Percentiles rank a stretch among this genome's conserved stretches.
These are phyloP conservation scores for Dryococelus australis DNA, from an alignment of 2,888 invertebrate species.

Conservation along the genomic window DNA sequence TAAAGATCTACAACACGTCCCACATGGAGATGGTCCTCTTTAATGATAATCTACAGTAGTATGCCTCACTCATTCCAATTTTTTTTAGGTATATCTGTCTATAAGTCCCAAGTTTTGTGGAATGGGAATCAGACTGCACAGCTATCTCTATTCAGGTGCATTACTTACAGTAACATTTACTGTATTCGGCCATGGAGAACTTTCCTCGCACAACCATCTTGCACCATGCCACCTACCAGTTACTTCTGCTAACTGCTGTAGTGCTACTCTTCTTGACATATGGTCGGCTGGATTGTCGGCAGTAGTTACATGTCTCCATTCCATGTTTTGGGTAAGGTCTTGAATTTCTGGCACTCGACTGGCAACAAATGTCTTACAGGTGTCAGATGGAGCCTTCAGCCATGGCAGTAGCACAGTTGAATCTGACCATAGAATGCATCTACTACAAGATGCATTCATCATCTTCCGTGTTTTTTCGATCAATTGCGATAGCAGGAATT, in stretches of 20 bases:
- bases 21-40: no score
- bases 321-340: neutral
- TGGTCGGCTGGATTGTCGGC: slow-evolving; percentile 52
- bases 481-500: neutral
- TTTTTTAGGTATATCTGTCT: neutral
- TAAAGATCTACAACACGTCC: no score
- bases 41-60: neutral
- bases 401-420: neutral
- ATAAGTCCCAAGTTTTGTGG: neutral
- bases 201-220: neutral
- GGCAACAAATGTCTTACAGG: neutral
- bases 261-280: slow-evolving; percentile 43
- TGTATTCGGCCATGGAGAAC: neutral
- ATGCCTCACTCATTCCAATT: neutral
- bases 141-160: neutral
- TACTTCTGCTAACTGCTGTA: neutral
- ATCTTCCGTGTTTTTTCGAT: neutral
- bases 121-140: neutral
- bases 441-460: neutral
- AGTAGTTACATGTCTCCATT: slow-evolving; percentile 33
- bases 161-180: neutral
- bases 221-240: neutral
- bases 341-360: slow-evolving; percentile 17
- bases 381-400: neutral
- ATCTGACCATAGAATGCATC: neutral